Percentiles rank a stretch among this genome's conserved stretches.
These are phyloP conservation scores for Neolamprologus longior DNA, from an alignment of 2,113 vertebrate genomes.

Conservation along the genomic window DNA sequence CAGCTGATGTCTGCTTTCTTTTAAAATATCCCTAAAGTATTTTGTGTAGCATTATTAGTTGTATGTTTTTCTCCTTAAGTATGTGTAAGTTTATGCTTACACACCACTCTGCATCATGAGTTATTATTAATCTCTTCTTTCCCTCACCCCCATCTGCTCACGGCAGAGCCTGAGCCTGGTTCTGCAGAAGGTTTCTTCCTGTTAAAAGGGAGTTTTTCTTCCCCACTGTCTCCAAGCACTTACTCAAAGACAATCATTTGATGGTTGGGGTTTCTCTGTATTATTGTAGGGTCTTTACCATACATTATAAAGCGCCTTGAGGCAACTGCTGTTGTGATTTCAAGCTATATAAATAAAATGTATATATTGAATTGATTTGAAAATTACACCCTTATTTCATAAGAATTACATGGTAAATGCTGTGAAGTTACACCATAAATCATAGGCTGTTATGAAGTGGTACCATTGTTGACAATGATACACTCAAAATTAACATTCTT, in stretches of 20 bases:
- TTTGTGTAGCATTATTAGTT: neutral
- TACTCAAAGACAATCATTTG: neutral
- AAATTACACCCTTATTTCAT: neutral
- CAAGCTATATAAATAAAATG: neutral
- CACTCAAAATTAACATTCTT: neutral
- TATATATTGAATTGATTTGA: neutral
- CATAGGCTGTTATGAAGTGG: neutral
- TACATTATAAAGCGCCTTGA: accelerated
- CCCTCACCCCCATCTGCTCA: neutral
- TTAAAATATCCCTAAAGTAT: neutral
- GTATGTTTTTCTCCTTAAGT: neutral
- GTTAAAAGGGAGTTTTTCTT: neutral
- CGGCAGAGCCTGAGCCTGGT: neutral
- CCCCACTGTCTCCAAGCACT: neutral
- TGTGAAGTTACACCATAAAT: neutral
- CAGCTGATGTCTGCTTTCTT: neutral
- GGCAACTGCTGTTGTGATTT: neutral
- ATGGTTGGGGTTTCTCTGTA: neutral
- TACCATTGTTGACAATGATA: neutral
- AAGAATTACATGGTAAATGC: neutral
- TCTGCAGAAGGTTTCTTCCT: neutral
- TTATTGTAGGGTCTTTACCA: neutral
- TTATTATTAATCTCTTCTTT: neutral
- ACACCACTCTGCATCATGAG: neutral
- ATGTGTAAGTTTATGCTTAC: neutral